Conservation (phyloP, 2,888 invertebrate genomes). For the Cetonia aurata region DNA sequence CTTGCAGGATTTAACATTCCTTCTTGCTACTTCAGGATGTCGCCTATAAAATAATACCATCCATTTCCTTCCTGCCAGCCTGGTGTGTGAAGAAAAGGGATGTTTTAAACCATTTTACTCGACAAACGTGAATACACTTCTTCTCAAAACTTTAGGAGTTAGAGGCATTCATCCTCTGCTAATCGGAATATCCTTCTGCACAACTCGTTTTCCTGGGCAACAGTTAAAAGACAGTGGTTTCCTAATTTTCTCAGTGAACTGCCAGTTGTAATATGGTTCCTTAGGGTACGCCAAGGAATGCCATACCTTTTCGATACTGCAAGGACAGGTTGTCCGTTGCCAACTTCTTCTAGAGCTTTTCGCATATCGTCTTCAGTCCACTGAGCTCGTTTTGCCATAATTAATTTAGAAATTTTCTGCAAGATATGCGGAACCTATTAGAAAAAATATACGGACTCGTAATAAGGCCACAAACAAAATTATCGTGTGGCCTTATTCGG, state of each 20-base stretch:
- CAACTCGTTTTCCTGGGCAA: constrained; percentile 24
- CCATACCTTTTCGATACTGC: constrained; percentile 11
- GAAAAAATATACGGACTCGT: too few relatives aligned
- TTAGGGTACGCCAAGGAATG: not conserved
- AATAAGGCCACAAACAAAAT: too few relatives aligned
- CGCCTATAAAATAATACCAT: not conserved
- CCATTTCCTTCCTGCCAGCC: constrained; percentile 28
- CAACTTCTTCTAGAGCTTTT: constrained; percentile 2
- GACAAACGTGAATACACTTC: not conserved
- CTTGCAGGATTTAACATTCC: not conserved
- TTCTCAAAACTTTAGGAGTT: constrained; percentile 20
- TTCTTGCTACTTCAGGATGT: constrained; percentile 1
- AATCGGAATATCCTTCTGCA: constrained; percentile 7
- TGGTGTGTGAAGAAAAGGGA: not conserved
- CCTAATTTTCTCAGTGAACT: not conserved
- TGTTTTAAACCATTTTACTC: not conserved
- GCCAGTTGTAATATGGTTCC: not conserved
- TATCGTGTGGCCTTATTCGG: too few relatives aligned
- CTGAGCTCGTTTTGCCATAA: constrained; percentile 7
- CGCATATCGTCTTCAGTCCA: not conserved
- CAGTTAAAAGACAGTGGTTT: constrained; percentile 3
- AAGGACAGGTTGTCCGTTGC: constrained; percentile 5
- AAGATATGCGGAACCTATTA: not conserved
- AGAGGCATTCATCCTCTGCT: not conserved
- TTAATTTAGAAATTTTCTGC: constrained; percentile 1